Percentiles rank a stretch among this genome's conserved stretches.
Evolutionary conservation across 2,888 invertebrate genomes (phyloP).

Genomic region (Hartigia nigra): DNA sequence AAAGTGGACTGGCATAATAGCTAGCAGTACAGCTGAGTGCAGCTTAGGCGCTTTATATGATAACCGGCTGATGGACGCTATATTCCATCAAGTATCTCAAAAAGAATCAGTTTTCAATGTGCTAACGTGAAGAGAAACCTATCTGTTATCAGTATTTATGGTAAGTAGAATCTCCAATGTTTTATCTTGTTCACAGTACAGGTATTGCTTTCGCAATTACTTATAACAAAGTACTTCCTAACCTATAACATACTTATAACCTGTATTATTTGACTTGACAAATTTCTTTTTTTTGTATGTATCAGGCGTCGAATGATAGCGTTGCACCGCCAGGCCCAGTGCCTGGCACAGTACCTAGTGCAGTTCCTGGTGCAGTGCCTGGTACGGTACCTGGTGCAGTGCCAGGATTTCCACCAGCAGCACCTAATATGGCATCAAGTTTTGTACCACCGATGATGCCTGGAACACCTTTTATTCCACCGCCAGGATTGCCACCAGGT

Average conservation of each 20-base stretch:
- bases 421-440: slow-evolving; percentile 53
- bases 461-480: slow-evolving; percentile 57
- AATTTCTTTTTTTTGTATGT: not conserved
- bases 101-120: slow-evolving; percentile 14
- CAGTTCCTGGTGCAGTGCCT: slow-evolving; percentile 56
- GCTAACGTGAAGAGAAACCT: slow-evolving; percentile 16
- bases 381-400: slow-evolving; percentile 56
- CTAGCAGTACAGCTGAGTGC: not conserved
- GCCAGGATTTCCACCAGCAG: slow-evolving; percentile 56
- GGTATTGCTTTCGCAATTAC: not conserved
- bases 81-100: slow-evolving; percentile 2
- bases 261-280: not conserved
- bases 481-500: slow-evolving; percentile 59
- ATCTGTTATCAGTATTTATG: slow-evolving; percentile 14
- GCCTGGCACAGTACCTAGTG: slow-evolving; percentile 53
- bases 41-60: not conserved
- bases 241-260: not conserved
- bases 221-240: not conserved
- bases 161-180: slow-evolving; percentile 7
- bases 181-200: not conserved
- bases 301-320: slow-evolving; percentile 62
- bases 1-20: not conserved
- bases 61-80: slow-evolving; percentile 20
- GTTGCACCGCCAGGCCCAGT: slow-evolving; percentile 55
- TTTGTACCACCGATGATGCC: slow-evolving; percentile 59